phyloP scores from a whole-genome alignment of 2,797 vertebrate genomes.

The Aldrovandia affinis region DNA sequence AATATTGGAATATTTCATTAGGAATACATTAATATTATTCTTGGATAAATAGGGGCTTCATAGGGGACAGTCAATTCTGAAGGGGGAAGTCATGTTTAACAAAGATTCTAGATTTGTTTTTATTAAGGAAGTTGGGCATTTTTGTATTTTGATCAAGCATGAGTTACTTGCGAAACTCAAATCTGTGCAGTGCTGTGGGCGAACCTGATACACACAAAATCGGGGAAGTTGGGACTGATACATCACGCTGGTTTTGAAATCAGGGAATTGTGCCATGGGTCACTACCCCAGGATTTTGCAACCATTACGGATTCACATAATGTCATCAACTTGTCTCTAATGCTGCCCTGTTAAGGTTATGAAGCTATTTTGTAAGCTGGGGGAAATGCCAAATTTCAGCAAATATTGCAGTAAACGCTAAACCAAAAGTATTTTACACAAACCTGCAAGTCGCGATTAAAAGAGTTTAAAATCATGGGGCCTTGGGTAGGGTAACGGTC shows the following conservation, averaged over 20 bases:
- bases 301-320: no score
- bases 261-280: background rate
- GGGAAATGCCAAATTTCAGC: no score
- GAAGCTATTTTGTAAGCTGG: no score
- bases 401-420: no score
- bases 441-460: no score
- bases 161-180: background rate
- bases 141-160: background rate
- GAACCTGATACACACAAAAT: background rate
- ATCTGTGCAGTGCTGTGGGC: background rate
- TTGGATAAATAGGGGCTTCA: background rate
- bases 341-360: no score
- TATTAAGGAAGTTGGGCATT: background rate
- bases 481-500: no score
- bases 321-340: no score
- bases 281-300: no score
- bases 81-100: background rate
- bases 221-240: background rate
- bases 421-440: no score
- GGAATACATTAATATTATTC: background rate
- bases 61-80: background rate
- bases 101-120: background rate
- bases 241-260: background rate
- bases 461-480: no score
- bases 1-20: no score